Percentiles rank a stretch among this genome's conserved stretches.
Conservation (phyloP, 2,797 vertebrate species). For the Mus spretus region DNA sequence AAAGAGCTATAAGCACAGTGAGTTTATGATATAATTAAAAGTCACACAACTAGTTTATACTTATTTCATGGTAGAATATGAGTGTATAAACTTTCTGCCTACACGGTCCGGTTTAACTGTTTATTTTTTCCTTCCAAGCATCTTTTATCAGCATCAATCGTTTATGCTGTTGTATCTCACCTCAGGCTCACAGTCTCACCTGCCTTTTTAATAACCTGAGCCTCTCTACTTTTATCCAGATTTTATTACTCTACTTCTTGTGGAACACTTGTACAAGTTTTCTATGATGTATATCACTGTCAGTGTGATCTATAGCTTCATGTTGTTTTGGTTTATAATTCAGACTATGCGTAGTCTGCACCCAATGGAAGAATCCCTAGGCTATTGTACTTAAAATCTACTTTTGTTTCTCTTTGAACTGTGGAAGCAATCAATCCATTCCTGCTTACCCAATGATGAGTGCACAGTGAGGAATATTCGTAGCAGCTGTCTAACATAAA, state of each 20-base stretch:
- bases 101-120: neutral
- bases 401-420: slow-evolving; percentile 76
- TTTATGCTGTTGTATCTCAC: neutral
- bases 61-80: slow-evolving; percentile 11
- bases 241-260: slow-evolving; percentile 2
- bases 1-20: slow-evolving; percentile 14
- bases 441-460: slow-evolving; percentile 86
- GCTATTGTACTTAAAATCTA: slow-evolving; percentile 73
- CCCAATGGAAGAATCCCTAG: slow-evolving; percentile 45
- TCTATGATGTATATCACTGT: neutral
- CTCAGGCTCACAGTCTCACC: neutral
- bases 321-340: neutral
- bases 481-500: slow-evolving; percentile 86
- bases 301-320: neutral
- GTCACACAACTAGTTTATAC: neutral
- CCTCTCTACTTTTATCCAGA: neutral
- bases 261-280: neutral
- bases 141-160: neutral
- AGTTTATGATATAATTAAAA: slow-evolving; percentile 61
- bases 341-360: slow-evolving; percentile 6
- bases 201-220: neutral
- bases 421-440: slow-evolving; percentile 81
- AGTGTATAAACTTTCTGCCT: neutral
- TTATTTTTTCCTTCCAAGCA: neutral
- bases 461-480: slow-evolving; percentile 81